Percentiles rank a stretch among this genome's conserved stretches.
Evolutionary conservation across 2,113 vertebrate genomes (phyloP).

Genomic region (Marcusenius ussheri): DNA sequence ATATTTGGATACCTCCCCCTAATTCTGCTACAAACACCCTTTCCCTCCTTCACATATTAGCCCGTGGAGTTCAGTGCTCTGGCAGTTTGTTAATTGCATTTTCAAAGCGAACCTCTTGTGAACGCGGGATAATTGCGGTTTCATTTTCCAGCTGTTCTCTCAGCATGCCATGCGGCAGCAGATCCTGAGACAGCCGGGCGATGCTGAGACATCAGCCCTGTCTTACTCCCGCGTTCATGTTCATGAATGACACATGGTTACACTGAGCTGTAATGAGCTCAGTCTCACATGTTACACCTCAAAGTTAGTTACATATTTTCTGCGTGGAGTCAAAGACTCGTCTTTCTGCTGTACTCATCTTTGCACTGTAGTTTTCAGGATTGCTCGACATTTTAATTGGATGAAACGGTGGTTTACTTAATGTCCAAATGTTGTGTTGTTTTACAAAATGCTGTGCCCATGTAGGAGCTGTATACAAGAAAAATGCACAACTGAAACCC

Average conservation of each 20-base stretch:
- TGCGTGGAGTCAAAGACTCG: not conserved
- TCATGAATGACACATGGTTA: not conserved
- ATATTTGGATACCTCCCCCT: not conserved
- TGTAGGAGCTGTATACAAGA: not conserved
- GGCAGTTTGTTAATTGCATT: not conserved
- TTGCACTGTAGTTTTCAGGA: not conserved
- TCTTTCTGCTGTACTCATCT: not conserved
- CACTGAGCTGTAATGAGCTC: not conserved
- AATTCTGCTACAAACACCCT: not conserved
- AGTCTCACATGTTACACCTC: not conserved
- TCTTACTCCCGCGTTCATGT: no score
- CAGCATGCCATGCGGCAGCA: not conserved
- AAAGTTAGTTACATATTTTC: not conserved
- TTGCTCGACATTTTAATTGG: not conserved
- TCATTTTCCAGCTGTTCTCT: conserved; percentile 10
- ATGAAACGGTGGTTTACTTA: not conserved
- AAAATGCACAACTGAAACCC: not conserved
- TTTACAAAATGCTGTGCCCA: not conserved
- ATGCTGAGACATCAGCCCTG: not conserved
- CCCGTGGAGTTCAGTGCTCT: not conserved
- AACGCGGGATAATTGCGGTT: not conserved
- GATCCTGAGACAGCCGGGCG: not conserved
- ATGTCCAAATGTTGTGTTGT: not conserved
- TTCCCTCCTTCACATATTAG: not conserved
- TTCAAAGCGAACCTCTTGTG: not conserved